Evolutionary conservation across 2,888 invertebrate species (phyloP).

Genomic region (Nebria brevicollis): DNA sequence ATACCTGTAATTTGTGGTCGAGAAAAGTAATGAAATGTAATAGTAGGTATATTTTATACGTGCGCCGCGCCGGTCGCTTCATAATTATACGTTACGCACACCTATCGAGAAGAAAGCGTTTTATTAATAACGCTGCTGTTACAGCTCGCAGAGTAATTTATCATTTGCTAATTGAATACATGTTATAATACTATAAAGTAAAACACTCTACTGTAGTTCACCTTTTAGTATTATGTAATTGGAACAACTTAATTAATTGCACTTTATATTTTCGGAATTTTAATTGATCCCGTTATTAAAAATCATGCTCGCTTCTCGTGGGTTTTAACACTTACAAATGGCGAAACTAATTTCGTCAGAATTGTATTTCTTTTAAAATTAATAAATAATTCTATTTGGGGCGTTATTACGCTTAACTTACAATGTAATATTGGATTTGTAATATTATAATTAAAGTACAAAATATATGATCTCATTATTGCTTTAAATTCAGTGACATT

Average conservation of each 20-base stretch:
- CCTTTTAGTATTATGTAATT: conserved; percentile 44
- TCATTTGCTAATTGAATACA: conserved; percentile 47
- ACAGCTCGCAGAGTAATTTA: conserved; percentile 34
- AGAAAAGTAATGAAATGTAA: conserved; percentile 41
- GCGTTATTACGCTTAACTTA: too few relatives aligned
- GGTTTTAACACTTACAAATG: conserved; percentile 21
- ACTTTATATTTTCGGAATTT: conserved; percentile 31
- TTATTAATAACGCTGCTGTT: conserved; percentile 29
- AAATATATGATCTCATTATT: background rate
- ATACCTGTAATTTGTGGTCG: conserved; percentile 41
- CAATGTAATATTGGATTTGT: too few relatives aligned
- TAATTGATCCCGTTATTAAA: conserved; percentile 46
- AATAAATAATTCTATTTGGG: too few relatives aligned
- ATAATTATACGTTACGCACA: conserved; percentile 43
- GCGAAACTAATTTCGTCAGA: background rate
- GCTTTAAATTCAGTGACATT: background rate
- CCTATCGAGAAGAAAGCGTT: conserved; percentile 38
- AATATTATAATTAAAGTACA: background rate
- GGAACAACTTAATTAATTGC: conserved; percentile 47
- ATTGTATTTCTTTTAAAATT: too few relatives aligned
- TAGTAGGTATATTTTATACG: conserved; percentile 42
- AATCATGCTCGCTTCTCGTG: conserved; percentile 30
- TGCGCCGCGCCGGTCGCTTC: background rate
- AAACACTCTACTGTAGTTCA: conserved; percentile 38
- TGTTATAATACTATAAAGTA: conserved; percentile 20